These are phyloP conservation scores for Reinhardtius hippoglossoides DNA, from an alignment of 2,113 vertebrate species.

Conservation along the genomic window DNA sequence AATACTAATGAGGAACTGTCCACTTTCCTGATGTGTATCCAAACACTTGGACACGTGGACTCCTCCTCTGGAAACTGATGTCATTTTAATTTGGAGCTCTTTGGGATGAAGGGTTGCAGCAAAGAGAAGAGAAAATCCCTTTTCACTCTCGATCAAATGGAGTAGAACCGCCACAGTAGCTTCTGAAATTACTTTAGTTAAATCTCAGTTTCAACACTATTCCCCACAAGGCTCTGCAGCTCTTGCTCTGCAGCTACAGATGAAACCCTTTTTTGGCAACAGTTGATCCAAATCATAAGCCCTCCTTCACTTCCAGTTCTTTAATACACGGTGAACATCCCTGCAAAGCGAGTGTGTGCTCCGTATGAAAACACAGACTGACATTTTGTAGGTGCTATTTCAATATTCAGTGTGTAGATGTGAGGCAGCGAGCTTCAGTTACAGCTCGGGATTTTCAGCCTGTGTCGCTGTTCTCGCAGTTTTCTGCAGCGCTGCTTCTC, in stretches of 20 bases:
- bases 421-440: not conserved
- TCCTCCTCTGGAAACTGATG: slow-evolving; percentile 9
- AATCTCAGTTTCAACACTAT: not conserved
- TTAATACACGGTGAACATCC: not conserved
- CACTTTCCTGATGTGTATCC: slow-evolving; percentile 16
- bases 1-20: slow-evolving; percentile 48
- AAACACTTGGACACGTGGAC: slow-evolving; percentile 21
- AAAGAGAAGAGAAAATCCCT: not conserved
- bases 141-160: not conserved
- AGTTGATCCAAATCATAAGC: not conserved
- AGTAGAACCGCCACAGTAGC: not conserved
- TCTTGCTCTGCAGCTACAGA: no score
- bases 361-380: no score
- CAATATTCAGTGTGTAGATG: not conserved
- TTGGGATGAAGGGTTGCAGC: not conserved
- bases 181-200: not conserved
- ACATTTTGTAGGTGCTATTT: no score
- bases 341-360: no score
- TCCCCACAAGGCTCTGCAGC: no score
- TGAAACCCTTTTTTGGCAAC: not conserved
- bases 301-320: not conserved
- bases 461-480: no score
- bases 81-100: slow-evolving; percentile 21
- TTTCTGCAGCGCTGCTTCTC: no score
- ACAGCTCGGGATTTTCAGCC: not conserved